Evolutionary conservation across 37 sponge, comb jelly and placozoan species (phyloP).

Genomic region (Haliclona indistincta): DNA sequence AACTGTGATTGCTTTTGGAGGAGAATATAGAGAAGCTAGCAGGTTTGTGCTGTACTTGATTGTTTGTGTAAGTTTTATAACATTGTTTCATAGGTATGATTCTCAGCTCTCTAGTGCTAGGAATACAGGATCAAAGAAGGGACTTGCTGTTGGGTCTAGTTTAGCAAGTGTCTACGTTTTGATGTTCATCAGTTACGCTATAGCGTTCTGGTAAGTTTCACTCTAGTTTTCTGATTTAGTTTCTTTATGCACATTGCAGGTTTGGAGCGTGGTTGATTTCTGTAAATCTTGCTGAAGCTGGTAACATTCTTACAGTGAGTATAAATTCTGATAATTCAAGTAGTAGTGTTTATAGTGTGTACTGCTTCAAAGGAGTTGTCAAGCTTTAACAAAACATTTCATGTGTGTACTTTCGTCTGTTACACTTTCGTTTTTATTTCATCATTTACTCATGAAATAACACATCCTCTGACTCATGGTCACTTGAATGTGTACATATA

Average conservation of each 20-base stretch:
- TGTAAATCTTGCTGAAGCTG: not conserved
- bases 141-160: slow-evolving; percentile 29
- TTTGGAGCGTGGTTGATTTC: not conserved
- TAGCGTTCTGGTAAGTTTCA: slow-evolving; percentile 43
- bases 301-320: not conserved
- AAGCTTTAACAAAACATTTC: no score
- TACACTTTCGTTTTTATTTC: no score
- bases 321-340: not conserved
- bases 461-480: no score
- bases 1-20: slow-evolving; percentile 74
- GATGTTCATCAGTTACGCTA: slow-evolving; percentile 52
- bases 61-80: not conserved
- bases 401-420: no score
- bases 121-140: slow-evolving; percentile 60
- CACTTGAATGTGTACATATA: not conserved
- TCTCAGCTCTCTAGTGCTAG: slow-evolving; percentile 38
- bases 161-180: slow-evolving; percentile 43
- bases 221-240: not conserved
- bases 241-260: not conserved
- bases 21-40: no score
- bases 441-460: no score
- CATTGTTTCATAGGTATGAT: slow-evolving; percentile 32
- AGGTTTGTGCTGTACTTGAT: slow-evolving; percentile 6
- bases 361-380: no score
- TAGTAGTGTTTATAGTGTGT: no score